Base-by-base conservation (phyloP, 2,888 invertebrate species). In the Disparrhopalites patrizii region DNA sequence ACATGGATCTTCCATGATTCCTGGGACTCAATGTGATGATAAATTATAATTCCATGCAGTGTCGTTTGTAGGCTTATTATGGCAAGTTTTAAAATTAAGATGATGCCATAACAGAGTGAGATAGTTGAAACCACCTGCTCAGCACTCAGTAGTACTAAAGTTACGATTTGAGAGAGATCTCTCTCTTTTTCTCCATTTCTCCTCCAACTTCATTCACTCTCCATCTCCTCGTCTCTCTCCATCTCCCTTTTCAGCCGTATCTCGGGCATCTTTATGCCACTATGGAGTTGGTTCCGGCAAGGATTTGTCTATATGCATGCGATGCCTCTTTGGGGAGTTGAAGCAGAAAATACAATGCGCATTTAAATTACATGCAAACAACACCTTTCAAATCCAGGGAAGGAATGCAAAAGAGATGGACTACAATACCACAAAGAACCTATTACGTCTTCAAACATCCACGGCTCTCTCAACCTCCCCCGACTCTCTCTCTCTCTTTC, bases 291-390 rank as follows among this genome's bases (percentile, higher is more conserved):
- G n/a, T n/a, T n/a, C n/a, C n/a, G n/a, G n/a, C n/a, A n/a, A n/a
- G n/a, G n/a, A n/a, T n/a, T 40, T 13, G 7, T 10, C 36, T 36
- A 36, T 36, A 36, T 40, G 40, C 18, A 18, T 40, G 40, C 15
- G 7, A 7, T 33, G 36, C 15, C 15, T 33, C 36, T 33, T 7
- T 15, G 15, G 15, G 36, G 36, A 40, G 5, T 40, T 10, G n/a
- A 10, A 40, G n/a, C 40, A 18, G 40, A 40, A 40, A 40, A 40
- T 40, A 40, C 5, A 40, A 40, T 40, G 40, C 40, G 40, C 40
- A 40, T 40, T 40, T 40, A 40, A 40, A 40, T 40, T 40, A 40
- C 40, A 40, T 40, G 40, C 40, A 40, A 40, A 40, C n/a, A n/a
- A n/a, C 40, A 40, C 40, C 40, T 40, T 18, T 4, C n/a, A 15